Base-by-base conservation (phyloP, 2,888 invertebrate species). In the Ormyrus rosae region DNA sequence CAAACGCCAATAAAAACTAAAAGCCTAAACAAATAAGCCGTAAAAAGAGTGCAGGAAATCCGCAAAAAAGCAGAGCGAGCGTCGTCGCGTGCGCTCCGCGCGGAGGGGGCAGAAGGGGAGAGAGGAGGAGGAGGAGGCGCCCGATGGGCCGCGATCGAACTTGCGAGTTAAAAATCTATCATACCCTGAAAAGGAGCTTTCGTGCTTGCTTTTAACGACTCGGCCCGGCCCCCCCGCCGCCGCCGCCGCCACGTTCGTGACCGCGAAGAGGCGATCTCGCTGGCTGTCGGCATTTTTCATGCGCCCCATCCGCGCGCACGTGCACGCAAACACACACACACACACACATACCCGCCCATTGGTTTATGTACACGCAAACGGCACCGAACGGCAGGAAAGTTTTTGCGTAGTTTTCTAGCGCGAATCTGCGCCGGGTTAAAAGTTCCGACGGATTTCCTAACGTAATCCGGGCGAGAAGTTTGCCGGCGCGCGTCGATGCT, bases 191-290 rank as follows among this genome's bases (percentile, higher is more conserved):
- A 76, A 76, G 74, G 75, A 81, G 78, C 75, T 78, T 78, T 78
- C 81, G 81, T 81, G 81, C 81, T 61, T 73, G 77, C 73, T 70
- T 78, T 73, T 73, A 81, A 78, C 81, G 81, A 81, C 78, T 77
- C 19, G 10, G n/a, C 60, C 8, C 34, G 50, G n/a, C 13, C 7
- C 50, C 5, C 50, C 45, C 7, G 53, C 55, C 19, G 6, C 58
- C 51, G 50, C 46, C n/a, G 53, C 65, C 46, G 50, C 46, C 60
- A 11, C 50, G 46, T 73, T 68, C 78, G 80, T 80, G 80, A 70
- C 80, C 80, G 64, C 80, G 74, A 69, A 75, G 73, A 74, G 69
- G 60, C 75, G 75, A 75, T 75, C 80, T 75, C 75, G 65, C 70
- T 13, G 51, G 51, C 63, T 70, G 51, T 75, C 69, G 64, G 67